phyloP scores from a whole-genome alignment of 1,140 invertebrate species.

The Tetragonula clypearis region DNA sequence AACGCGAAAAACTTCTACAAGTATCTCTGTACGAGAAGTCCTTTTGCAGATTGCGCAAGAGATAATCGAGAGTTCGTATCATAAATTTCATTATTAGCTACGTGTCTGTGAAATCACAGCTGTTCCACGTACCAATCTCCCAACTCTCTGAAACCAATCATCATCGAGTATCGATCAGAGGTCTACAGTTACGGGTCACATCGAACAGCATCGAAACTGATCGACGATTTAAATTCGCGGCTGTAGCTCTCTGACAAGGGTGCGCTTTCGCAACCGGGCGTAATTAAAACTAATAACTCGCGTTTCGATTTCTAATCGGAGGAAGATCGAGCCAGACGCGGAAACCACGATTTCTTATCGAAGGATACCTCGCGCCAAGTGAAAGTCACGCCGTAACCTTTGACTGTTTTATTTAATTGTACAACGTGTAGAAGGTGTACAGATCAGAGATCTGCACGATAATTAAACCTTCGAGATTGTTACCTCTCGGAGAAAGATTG shows the following conservation, averaged over 20 bases:
- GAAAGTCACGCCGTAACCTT: slow-evolving; percentile 57
- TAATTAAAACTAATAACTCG: slow-evolving; percentile 31
- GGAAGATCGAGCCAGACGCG: slow-evolving; percentile 4
- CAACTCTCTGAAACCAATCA: background rate
- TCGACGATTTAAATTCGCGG: background rate
- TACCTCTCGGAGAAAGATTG: background rate
- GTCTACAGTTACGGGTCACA: too few relatives aligned
- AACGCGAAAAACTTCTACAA: too few relatives aligned
- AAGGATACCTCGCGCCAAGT: background rate
- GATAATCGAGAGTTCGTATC: background rate
- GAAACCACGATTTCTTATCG: background rate
- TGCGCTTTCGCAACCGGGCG: background rate
- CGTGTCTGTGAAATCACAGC: background rate
- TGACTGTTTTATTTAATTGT: slow-evolving; percentile 43
- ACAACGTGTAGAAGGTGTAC: background rate
- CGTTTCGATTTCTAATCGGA: background rate
- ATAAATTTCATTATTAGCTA: background rate
- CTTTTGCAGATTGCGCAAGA: background rate
- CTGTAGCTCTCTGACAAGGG: background rate
- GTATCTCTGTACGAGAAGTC: too few relatives aligned
- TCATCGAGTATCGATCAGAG: background rate
- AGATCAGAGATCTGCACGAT: background rate
- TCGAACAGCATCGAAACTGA: background rate
- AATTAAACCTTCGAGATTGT: background rate
- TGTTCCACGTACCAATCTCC: background rate